Percentiles rank a stretch among this genome's conserved stretches.
These are phyloP conservation scores for Tadarida brasiliensis DNA, from an alignment of 2,797 vertebrate genomes.

Conservation along the genomic window DNA sequence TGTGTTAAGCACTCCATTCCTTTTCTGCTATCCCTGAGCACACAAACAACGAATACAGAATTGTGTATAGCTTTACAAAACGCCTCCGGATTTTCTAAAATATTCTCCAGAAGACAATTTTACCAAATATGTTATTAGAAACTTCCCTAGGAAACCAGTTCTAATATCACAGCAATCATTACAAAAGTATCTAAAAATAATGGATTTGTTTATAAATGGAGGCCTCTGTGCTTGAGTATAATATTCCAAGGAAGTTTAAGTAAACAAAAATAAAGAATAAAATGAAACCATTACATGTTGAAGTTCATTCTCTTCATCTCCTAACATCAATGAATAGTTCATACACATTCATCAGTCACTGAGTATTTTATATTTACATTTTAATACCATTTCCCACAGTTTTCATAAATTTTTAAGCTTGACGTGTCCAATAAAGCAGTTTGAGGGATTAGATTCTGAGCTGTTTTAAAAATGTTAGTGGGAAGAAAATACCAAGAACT, in stretches of 20 bases:
- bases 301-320: slow-evolving; percentile 5
- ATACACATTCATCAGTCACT: not conserved
- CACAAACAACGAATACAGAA: not conserved
- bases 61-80: slow-evolving; percentile 4
- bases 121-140: not conserved
- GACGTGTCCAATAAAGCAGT: not conserved
- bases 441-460: not conserved
- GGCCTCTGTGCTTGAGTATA: not conserved
- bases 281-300: not conserved
- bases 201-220: not conserved
- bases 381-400: not conserved
- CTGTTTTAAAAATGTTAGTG: not conserved
- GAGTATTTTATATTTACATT: not conserved
- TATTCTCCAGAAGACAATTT: not conserved
- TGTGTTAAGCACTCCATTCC: not conserved
- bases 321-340: not conserved
- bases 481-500: not conserved
- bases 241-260: not conserved
- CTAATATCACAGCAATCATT: not conserved
- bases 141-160: not conserved
- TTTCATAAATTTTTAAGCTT: not conserved
- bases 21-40: not conserved
- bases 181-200: not conserved
- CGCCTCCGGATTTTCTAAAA: not conserved
- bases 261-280: not conserved